Evolutionary conservation across 2,797 vertebrate genomes (phyloP), one percentile per base, ranked within the genome.

Genomic region (Bradypodion ventrale): DNA sequence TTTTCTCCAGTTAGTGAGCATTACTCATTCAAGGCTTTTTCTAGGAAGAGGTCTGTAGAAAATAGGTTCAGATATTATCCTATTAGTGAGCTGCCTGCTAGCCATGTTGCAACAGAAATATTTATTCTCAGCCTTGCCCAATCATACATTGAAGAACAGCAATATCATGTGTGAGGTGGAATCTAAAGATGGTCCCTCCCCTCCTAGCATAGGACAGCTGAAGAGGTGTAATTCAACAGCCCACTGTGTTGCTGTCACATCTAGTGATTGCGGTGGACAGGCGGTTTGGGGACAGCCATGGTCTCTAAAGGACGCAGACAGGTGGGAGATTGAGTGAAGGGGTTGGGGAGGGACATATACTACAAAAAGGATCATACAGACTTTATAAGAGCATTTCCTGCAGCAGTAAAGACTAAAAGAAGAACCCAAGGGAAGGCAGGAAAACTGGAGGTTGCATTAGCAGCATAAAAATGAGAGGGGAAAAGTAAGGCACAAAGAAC

Each of bases 221-320:
- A 98, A 88, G 97, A 95, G 92, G 96, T 97, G 97, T 97, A 97
- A 97, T 97, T 97, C 97, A 96, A 96, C 92, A 97, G 96, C 95
- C 96, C 96, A 95, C 95, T 94, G 93, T 95, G 93, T 94, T 89
- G 73, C 96, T 97, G 98, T 98, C 98, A 98, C 87, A 81, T 89
- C 80, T 84, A 95, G 62, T 99, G 98, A 99, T 99, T 98, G 98
- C 97, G 98, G 96, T 94, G 96, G 97, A 99, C 98, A 99, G 97
- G 93, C 98, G 98, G 97, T 94, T 89, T 35, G 95, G 97, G 96
- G 96, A 96, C 94, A 96, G 96, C 96, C 96, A 88, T 83, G 88
- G 96, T 94, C 96, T 95, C 92, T 98, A 98, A 99, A 98, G 96
- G 98, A 99, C 98, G 97, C 92, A 90, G 95, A 98, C 98, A 99